These are phyloP conservation scores for Linepithema humile DNA, from an alignment of 1,140 invertebrate species.

Conservation along the genomic window DNA sequence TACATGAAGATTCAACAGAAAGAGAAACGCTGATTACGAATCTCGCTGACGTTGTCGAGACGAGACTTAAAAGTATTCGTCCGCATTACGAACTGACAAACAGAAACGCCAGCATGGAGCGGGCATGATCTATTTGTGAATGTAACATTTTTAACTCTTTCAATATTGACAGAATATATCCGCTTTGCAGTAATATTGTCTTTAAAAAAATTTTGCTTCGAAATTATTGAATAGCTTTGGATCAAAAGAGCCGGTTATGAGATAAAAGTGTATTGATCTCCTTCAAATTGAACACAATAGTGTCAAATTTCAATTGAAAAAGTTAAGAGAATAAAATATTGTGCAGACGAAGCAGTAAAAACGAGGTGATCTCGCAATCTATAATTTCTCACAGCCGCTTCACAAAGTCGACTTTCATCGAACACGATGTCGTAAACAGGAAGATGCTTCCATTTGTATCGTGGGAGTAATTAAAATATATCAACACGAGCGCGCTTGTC, in stretches of 20 bases:
- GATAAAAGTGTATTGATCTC: not conserved
- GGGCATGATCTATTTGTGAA: not conserved
- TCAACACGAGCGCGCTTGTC: not conserved
- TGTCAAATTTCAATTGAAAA: not conserved
- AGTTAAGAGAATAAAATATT: not conserved
- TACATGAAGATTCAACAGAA: constrained; percentile 19
- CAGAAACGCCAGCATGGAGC: not conserved
- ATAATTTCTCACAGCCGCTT: constrained; percentile 20
- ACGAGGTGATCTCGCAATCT: not conserved
- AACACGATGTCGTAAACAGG: constrained; percentile 26
- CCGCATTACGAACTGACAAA: not conserved
- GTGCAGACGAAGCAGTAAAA: not conserved
- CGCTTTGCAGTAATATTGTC: not conserved
- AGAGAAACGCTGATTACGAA: constrained; percentile 32
- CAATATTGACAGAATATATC: not conserved
- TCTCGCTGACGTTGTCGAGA: not conserved
- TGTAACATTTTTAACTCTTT: not conserved
- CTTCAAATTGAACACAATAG: not conserved
- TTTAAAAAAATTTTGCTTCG: not conserved
- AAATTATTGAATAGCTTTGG: not conserved
- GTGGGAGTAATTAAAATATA: constrained; percentile 32
- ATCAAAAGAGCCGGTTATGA: not conserved
- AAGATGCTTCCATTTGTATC: constrained; percentile 12
- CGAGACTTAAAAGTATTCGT: not conserved
- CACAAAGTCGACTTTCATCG: constrained; percentile 3